These are phyloP conservation scores for Lasius fuliginosus DNA, from an alignment of 2,888 invertebrate species.

Conservation along the genomic window DNA sequence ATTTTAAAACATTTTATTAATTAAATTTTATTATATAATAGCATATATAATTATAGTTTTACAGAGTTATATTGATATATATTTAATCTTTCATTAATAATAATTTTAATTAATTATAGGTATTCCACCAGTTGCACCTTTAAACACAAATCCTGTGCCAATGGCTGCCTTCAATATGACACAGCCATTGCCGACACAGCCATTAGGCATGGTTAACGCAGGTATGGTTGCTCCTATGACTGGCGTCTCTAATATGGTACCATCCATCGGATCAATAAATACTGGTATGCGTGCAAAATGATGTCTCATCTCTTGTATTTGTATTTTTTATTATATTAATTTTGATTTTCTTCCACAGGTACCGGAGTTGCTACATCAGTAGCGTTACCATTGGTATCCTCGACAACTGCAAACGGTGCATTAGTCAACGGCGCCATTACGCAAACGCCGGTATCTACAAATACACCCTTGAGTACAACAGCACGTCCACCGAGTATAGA, in stretches of 20 bases:
- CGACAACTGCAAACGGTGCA: constrained; percentile 68
- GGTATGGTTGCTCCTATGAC: constrained; percentile 73
- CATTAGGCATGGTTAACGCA: constrained; percentile 74
- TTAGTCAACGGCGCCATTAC: constrained; percentile 74
- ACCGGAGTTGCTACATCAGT: constrained; percentile 76
- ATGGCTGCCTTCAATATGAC: constrained; percentile 84
- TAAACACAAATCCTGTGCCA: constrained; percentile 83
- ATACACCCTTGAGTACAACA: constrained; percentile 84
- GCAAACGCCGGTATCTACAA: constrained; percentile 84
- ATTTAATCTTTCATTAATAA: constrained; percentile 56
- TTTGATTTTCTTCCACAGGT: constrained; percentile 64
- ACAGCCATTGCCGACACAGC: constrained; percentile 80
- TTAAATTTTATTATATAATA: constrained; percentile 7
- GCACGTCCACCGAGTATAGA: constrained; percentile 87
- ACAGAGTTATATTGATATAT: not conserved
- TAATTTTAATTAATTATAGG: constrained; percentile 70
- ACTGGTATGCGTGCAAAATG: constrained; percentile 70
- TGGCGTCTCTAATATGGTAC: constrained; percentile 73
- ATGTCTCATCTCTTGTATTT: not conserved
- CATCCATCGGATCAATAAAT: constrained; percentile 75
- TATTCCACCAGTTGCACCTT: constrained; percentile 81
- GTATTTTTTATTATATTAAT: constrained; percentile 34
- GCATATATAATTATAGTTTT: not conserved
- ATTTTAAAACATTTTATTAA: constrained; percentile 22
- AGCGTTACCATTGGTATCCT: constrained; percentile 74